Percentiles rank a stretch among this genome's conserved stretches.
phyloP scores from a whole-genome alignment of 2,797 vertebrate species.

The Xiphorhynchus erythropygius region DNA sequence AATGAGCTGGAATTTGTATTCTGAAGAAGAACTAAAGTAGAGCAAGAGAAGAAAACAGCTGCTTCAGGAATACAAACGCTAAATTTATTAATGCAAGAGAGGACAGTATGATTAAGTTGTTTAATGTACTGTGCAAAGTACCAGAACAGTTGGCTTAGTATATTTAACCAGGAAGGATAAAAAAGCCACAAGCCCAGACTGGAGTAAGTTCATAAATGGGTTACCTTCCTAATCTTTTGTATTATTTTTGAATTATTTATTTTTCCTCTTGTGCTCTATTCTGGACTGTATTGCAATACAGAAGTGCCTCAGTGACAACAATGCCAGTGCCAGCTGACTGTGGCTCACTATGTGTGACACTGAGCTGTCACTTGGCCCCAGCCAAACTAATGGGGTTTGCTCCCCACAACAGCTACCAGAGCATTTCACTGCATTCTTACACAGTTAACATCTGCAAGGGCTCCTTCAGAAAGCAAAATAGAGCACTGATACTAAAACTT shows the following conservation, averaged over 20 bases:
- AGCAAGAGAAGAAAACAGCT: slow-evolving; percentile 36
- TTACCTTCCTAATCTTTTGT: neutral
- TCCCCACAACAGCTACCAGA: neutral
- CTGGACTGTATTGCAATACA: neutral
- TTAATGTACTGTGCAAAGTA: slow-evolving; percentile 56
- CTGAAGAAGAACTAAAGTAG: slow-evolving; percentile 38
- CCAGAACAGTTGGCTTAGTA: slow-evolving; percentile 5
- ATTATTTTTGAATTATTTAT: neutral
- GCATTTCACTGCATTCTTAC: slow-evolving; percentile 1
- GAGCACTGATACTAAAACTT: neutral
- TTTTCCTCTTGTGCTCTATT: neutral
- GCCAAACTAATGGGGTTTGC: neutral
- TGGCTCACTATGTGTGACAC: neutral
- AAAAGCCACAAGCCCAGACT: neutral
- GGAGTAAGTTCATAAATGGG: neutral
- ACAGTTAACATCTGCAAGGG: neutral
- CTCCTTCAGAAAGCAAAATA: neutral
- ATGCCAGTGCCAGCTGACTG: neutral
- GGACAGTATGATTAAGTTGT: slow-evolving; percentile 53
- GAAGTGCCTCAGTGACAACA: neutral
- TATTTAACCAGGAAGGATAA: slow-evolving; percentile 31
- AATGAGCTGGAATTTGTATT: slow-evolving; percentile 53
- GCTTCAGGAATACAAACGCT: slow-evolving; percentile 46
- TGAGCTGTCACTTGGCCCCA: neutral
- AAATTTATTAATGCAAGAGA: slow-evolving; percentile 59